Evolutionary conservation across 1,140 invertebrate species (phyloP), one percentile per base, ranked within the genome.

Genomic region (Zophobas morio): DNA sequence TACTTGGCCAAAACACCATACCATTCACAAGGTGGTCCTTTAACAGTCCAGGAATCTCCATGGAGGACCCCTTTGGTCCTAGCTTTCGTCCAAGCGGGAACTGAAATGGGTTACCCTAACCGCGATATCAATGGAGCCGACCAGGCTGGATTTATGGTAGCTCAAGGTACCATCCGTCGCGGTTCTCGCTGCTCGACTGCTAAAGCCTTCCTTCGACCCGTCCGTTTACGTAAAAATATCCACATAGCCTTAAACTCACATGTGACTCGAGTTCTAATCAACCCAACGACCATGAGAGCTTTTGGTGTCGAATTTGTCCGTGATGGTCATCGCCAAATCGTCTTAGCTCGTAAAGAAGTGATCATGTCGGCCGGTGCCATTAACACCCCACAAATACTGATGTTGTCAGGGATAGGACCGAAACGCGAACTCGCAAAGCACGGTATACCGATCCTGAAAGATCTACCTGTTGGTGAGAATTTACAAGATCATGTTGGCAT

Each of bases 341-440:
- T 94, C 0, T 86, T 89, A 35, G 94, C 94, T 0, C 89, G 88
- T 60, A 93, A 94, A 82, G 95, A 96, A 86, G 91, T 96, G 0
- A 93, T 96, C 39, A 78, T 96, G 2, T 94, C 94, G 0, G 94
- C 94, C 0, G 95, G 95, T 0, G 90, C 93, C 0, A 93, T 96
- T 2, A 95, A 94, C 70, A 92, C 90, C 32, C 93, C 95, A 0
- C 94, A 96, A 79, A 84, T 98, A 39, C 85, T 98, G 63, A 96
- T 97, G 95, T 83, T 97, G 0, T 96, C 95, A 0, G 96, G 96
- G 0, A 89, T 97, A 53, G 96, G 96, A 0, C 96, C 95, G 0
- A 88, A 88, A 40, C 88, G 93, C 2, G 94, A 97, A 78, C 87
- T 98, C 4, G 85, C 88, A 53, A 86, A 92, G 46, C 85, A 94